These are phyloP conservation scores for Hippopotamus amphibius DNA, from an alignment of 2,113 vertebrate genomes.

Conservation along the genomic window DNA sequence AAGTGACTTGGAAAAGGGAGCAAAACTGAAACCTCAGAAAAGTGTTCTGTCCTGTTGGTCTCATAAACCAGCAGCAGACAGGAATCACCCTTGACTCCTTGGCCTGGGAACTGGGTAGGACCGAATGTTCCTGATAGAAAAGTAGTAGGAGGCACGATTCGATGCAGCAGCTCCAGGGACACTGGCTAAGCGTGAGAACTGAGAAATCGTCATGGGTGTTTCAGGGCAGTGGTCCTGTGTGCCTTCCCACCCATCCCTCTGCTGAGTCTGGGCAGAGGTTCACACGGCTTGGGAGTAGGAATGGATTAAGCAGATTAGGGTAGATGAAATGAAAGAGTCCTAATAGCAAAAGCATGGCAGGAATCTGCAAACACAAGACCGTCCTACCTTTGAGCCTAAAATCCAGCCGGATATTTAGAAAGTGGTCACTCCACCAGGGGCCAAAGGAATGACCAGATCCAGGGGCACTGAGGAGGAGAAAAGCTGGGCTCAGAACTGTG, in stretches of 20 bases:
- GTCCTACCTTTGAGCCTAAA: neutral
- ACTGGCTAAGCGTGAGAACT: neutral
- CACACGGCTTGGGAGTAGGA: neutral
- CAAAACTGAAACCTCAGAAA: neutral
- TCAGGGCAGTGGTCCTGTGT: neutral
- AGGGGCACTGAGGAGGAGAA: neutral
- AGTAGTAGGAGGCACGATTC: neutral
- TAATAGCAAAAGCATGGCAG: neutral
- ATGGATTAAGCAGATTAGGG: neutral
- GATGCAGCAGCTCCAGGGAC: neutral
- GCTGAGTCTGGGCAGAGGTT: constrained; percentile 24
- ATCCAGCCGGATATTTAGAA: neutral
- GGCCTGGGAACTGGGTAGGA: neutral
- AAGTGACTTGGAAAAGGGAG: neutral
- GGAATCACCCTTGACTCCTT: neutral
- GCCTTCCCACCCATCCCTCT: neutral
- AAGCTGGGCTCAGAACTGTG: rapidly evolving
- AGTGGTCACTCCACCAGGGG: neutral
- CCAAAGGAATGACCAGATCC: neutral
- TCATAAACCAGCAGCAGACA: neutral
- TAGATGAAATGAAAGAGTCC: neutral
- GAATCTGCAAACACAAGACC: neutral
- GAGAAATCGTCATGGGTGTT: neutral
- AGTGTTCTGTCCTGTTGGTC: neutral
- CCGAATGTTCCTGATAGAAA: neutral